A percentile compares a stretch with the other conserved stretches of the same genome.
These are phyloP conservation scores for Pteruthius melanotis DNA, from an alignment of 2,113 vertebrate genomes.

Conservation along the genomic window DNA sequence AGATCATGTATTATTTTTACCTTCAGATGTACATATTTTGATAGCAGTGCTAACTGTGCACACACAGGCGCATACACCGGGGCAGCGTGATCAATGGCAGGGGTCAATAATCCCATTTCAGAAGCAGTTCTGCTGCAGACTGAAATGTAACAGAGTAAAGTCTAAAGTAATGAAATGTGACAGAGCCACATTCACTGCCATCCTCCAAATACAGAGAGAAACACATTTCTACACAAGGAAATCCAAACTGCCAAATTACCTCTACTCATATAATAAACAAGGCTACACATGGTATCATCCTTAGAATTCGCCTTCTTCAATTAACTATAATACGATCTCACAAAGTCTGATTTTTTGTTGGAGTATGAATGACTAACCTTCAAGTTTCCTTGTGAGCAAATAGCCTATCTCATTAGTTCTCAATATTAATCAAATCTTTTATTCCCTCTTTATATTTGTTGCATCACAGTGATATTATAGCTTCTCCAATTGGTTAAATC, in stretches of 20 bases:
- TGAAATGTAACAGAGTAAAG: slow-evolving; percentile 49
- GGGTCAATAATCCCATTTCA: slow-evolving; percentile 66
- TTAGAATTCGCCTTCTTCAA: slow-evolving; percentile 62
- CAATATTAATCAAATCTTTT: slow-evolving; percentile 64
- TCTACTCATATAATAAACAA: slow-evolving; percentile 21
- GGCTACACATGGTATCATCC: slow-evolving; percentile 40
- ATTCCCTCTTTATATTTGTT: slow-evolving; percentile 63
- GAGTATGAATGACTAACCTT: slow-evolving; percentile 67
- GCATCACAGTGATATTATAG: slow-evolving; percentile 21
- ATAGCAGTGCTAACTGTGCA: slow-evolving; percentile 22
- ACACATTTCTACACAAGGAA: slow-evolving; percentile 5
- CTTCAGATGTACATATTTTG: slow-evolving; percentile 52
- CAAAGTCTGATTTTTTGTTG: slow-evolving; percentile 46
- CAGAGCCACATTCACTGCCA: slow-evolving; percentile 32
- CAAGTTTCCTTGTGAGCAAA: slow-evolving; percentile 68
- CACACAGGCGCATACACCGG: background rate
- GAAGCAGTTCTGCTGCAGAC: slow-evolving; percentile 44
- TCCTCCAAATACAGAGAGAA: slow-evolving; percentile 22
- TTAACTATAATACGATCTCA: slow-evolving; percentile 62
- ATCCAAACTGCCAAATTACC: slow-evolving; percentile 31
- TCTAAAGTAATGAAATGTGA: slow-evolving; percentile 58
- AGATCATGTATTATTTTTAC: slow-evolving; percentile 62
- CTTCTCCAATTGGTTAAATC: slow-evolving; percentile 45
- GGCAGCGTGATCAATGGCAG: slow-evolving; percentile 52
- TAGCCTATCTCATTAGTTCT: slow-evolving; percentile 50